These are phyloP conservation scores for Paelopatides confundens DNA, from an alignment of 53 echinoderm and acorn worm genomes.

Conservation along the genomic window DNA sequence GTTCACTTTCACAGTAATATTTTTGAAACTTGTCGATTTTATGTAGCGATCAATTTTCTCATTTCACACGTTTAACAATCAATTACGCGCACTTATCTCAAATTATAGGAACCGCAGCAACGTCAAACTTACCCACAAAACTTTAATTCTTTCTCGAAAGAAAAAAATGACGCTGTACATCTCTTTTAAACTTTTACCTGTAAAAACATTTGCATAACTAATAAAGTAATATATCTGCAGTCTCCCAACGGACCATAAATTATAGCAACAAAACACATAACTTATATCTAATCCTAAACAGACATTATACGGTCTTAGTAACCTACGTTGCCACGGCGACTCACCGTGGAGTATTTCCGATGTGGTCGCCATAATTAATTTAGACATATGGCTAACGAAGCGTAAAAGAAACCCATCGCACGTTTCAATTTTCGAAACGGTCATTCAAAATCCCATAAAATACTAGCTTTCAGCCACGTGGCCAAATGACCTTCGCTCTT, in stretches of 20 bases:
- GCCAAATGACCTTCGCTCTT: neutral
- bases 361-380: neutral
- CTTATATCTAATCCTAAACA: too few relatives aligned
- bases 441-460: neutral
- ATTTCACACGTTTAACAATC: neutral
- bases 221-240: neutral
- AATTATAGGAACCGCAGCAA: neutral
- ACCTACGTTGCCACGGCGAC: too few relatives aligned
- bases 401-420: neutral
- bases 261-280: neutral
- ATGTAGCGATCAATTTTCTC: neutral
- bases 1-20: too few relatives aligned
- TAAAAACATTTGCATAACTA: constrained; percentile 40
- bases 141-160: neutral
- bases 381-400: constrained; percentile 6
- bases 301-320: too few relatives aligned
- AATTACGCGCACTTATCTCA: neutral
- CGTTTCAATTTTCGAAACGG: constrained; percentile 4
- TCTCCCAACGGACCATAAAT: neutral
- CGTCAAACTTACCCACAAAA: neutral
- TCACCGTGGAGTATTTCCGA: neutral
- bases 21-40: neutral
- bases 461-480: neutral
- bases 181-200: constrained; percentile 30
- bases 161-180: neutral